Evolutionary conservation across 1,140 invertebrate genomes (phyloP).

Genomic region (Drosophila seguyi): DNA sequence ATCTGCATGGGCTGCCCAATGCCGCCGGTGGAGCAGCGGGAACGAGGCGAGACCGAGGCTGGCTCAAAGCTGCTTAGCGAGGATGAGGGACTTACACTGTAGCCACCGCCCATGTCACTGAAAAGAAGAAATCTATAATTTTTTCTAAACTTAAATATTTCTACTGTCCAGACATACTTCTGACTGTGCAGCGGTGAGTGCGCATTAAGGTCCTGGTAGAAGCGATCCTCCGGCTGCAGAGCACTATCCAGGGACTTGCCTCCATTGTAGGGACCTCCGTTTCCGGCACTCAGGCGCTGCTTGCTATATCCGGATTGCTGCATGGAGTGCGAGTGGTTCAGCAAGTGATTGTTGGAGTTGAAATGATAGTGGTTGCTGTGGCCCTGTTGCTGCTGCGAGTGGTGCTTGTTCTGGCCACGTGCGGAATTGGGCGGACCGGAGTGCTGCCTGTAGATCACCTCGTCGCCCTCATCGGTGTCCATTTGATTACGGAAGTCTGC

Average conservation of each 20-base stretch:
- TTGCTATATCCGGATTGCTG: conserved; percentile 79
- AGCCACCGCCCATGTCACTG: conserved; percentile 73
- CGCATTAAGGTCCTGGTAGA: conserved; percentile 74
- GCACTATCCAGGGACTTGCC: conserved; percentile 80
- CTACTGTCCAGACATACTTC: conserved; percentile 40
- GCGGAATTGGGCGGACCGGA: conserved; percentile 21
- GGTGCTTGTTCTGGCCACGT: conserved; percentile 44
- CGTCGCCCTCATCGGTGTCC: conserved; percentile 77
- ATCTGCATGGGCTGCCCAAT: conserved; percentile 61
- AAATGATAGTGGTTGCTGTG: conserved; percentile 81
- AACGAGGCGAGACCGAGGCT: conserved; percentile 83
- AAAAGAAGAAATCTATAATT: no score
- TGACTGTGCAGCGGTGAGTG: conserved; percentile 76
- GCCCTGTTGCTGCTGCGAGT: conserved; percentile 52
- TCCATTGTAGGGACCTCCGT: conserved; percentile 67
- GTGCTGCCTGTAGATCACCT: conserved; percentile 76
- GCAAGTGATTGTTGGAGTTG: conserved; percentile 81
- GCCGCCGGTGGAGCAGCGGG: conserved; percentile 76
- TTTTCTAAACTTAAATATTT: no score
- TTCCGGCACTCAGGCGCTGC: conserved; percentile 70
- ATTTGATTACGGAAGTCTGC: conserved; percentile 80
- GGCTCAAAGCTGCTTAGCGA: conserved; percentile 85
- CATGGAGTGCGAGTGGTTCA: conserved; percentile 80
- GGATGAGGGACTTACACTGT: conserved; percentile 79
- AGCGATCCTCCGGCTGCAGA: conserved; percentile 73